Evolutionary conservation across 2,888 invertebrate genomes (phyloP), one percentile per base, ranked within the genome.

Genomic region (Stenichneumon culpator): DNA sequence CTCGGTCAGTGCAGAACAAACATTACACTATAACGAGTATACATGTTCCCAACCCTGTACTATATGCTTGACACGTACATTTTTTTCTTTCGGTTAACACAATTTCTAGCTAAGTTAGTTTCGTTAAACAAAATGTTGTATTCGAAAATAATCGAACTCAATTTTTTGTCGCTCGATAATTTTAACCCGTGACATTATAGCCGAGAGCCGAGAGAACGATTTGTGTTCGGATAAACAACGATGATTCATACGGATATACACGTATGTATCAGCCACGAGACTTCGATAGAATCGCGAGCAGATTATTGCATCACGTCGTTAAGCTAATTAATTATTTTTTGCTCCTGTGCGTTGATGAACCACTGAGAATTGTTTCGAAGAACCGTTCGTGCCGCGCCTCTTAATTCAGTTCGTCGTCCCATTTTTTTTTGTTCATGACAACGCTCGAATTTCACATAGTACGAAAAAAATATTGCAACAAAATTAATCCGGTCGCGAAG

Each of bases 181-280:
- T 7, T 52, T 19, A n/a, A 52, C 14, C 22, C 22, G 11, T 19
- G 22, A 25, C 11, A 25, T 22, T 9, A 19, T 25, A 57, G 14
- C 25, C 47, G 25, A 28, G 47, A 47, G 63, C 28, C 60, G 47
- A 67, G 67, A 67, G 82, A 68, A 83, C 78, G 73, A 19, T 68
- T 79, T 52, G 44, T 25, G 65, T 19, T 63, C 47, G 28, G n/a
- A 72, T 73, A 81, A 74, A 3, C 63, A 11, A 44, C 47, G 60
- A 68, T 63, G 19, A 65, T 68, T 78, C 54, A 72, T 60, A 22
- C 22, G 32, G 32, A 54, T 19, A 44, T 74, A 54, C 25, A n/a
- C 32, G 44, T 47, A 22, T 68, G 19, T 44, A 52, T 47, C 78
- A 79, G 50, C 22, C 69, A 65, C 84, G 78, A 81, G 74, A 68